Evolutionary conservation across 1,140 invertebrate genomes (phyloP).

Genomic region (Nasonia vitripennis): DNA sequence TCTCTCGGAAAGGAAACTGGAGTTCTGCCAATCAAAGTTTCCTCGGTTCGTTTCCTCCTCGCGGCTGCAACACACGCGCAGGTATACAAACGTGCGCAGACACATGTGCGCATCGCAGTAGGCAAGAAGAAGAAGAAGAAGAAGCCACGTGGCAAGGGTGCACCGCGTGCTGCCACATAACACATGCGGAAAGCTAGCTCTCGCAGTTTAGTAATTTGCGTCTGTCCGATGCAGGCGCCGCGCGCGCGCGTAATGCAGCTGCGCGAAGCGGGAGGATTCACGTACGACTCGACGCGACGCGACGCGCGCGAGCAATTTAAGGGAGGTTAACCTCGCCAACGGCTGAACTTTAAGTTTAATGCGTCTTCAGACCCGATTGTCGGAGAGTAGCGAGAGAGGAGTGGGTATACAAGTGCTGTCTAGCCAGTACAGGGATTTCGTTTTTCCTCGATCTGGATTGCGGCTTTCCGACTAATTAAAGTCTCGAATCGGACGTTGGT

Average conservation of each 20-base stretch:
- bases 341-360: constrained; percentile 1
- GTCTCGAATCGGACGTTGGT: too few relatives aligned
- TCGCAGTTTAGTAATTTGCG: constrained; percentile 47
- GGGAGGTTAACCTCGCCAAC: background rate
- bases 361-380: background rate
- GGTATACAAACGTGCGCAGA: background rate
- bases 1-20: too few relatives aligned
- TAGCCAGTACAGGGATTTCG: too few relatives aligned
- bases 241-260: background rate
- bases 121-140: background rate
- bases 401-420: too few relatives aligned
- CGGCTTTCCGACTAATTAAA: too few relatives aligned
- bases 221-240: constrained; percentile 46
- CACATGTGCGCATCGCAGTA: too few relatives aligned
- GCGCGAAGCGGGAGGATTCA: background rate
- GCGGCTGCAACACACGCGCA: too few relatives aligned
- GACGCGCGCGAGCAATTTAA: too few relatives aligned
- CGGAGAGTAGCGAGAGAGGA: background rate
- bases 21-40: constrained; percentile 53
- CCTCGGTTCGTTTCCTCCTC: constrained; percentile 4
- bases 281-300: background rate
- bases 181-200: too few relatives aligned
- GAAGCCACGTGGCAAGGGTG: constrained; percentile 20
- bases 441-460: too few relatives aligned
- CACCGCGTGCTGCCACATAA: background rate